phyloP scores from a whole-genome alignment of 2,797 vertebrate species.

The Epinephelus malabaricus region DNA sequence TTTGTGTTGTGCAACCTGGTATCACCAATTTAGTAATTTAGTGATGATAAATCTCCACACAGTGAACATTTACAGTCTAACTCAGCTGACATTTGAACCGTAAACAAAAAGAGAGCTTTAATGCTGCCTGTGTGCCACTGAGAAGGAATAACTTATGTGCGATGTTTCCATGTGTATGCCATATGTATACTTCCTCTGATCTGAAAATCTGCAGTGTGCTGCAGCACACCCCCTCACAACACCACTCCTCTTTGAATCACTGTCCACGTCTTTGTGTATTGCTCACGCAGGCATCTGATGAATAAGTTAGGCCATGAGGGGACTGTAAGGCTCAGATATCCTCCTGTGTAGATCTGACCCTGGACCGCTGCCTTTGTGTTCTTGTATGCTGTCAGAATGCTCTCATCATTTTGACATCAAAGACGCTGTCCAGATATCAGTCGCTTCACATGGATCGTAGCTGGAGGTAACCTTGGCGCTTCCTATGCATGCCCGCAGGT shows the following conservation, averaged over 20 bases:
- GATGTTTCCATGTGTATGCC: constrained; percentile 42
- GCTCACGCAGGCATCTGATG: constrained; percentile 51
- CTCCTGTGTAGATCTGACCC: constrained; percentile 65
- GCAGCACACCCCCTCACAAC: constrained; percentile 33
- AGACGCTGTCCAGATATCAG: constrained; percentile 56
- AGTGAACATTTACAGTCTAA: neutral
- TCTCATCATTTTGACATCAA: constrained; percentile 69
- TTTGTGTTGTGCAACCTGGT: constrained; percentile 1
- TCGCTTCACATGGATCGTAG: constrained; percentile 43
- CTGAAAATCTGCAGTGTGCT: constrained; percentile 16
- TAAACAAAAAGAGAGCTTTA: neutral
- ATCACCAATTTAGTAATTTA: neutral
- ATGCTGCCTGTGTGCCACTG: constrained; percentile 3
- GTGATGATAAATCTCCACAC: neutral
- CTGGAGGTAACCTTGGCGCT: constrained; percentile 47
- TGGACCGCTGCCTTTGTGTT: constrained; percentile 54
- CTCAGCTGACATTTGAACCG: neutral
- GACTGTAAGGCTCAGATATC: constrained; percentile 45
- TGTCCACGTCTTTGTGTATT: constrained; percentile 51
- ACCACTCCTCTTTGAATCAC: constrained; percentile 51
- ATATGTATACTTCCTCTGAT: constrained; percentile 60
- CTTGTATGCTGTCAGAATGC: constrained; percentile 44
- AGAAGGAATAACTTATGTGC: constrained; percentile 13
- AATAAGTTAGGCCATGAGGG: constrained; percentile 69
- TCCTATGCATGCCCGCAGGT: constrained; percentile 34